These are phyloP conservation scores for Pyrocephalus nanus DNA, from an alignment of 2,797 vertebrate species.

Conservation along the genomic window DNA sequence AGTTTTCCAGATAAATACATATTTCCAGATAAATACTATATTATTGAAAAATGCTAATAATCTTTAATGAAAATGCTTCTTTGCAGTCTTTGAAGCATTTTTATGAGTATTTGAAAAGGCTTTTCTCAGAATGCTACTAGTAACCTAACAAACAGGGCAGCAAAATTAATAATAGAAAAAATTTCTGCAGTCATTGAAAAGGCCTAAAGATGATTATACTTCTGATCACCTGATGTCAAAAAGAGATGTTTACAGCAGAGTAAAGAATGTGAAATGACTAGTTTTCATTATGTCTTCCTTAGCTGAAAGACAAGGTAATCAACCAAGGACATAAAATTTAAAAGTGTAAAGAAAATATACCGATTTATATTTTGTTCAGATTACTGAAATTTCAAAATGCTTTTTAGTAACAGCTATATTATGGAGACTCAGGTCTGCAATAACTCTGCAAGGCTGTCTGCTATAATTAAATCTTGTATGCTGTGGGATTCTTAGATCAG, in stretches of 20 bases:
- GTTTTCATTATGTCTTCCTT: not conserved
- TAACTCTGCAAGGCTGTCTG: not conserved
- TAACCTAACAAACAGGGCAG: not conserved
- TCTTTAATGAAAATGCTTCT: not conserved
- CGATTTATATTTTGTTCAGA: not conserved
- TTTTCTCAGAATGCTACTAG: not conserved
- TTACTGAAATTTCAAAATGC: not conserved
- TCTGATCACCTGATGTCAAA: not conserved
- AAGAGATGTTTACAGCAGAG: not conserved
- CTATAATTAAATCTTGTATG: not conserved
- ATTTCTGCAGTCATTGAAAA: not conserved
- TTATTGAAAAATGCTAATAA: not conserved
- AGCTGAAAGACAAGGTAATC: not conserved
- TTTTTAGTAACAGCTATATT: not conserved
- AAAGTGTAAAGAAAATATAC: not conserved
- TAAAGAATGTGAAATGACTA: not conserved
- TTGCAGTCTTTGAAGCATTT: not conserved
- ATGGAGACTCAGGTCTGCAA: not conserved
- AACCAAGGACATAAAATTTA: not conserved
- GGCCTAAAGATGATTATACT: not conserved
- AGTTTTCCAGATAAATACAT: not conserved
- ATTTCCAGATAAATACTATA: not conserved
- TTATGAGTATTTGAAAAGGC: not conserved
- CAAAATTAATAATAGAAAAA: constrained; percentile 45
- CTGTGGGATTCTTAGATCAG: not conserved